A percentile compares a stretch with the other conserved stretches of the same genome.
Evolutionary conservation across 2,113 vertebrate genomes (phyloP).

Genomic region (Vombatus ursinus): DNA sequence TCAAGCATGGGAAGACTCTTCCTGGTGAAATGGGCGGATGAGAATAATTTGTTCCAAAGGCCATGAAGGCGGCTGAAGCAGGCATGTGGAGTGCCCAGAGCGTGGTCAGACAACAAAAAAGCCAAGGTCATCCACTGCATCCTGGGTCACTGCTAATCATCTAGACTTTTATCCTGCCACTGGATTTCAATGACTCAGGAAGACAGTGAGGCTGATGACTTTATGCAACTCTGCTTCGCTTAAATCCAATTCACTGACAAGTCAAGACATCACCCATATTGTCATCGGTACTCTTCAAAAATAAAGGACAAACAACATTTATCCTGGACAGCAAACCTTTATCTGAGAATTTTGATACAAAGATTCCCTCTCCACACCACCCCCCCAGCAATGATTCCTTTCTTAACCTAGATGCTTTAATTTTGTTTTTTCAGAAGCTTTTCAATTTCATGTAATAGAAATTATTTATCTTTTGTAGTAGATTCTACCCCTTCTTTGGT

Average conservation of each 20-base stretch:
- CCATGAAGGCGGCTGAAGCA: not conserved
- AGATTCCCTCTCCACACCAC: not conserved
- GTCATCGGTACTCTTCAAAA: not conserved
- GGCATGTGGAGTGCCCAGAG: not conserved
- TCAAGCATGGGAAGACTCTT: not conserved
- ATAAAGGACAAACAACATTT: not conserved
- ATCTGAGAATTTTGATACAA: not conserved
- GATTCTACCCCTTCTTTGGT: not conserved
- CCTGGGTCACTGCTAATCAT: not conserved
- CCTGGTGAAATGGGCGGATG: not conserved
- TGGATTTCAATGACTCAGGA: not conserved
- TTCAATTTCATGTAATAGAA: not conserved
- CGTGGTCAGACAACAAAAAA: not conserved
- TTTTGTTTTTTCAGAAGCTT: not conserved
- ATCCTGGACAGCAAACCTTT: not conserved
- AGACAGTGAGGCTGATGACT: not conserved
- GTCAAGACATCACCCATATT: not conserved
- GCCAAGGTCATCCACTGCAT: not conserved
- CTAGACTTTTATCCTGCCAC: not conserved
- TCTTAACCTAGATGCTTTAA: not conserved
- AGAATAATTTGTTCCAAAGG: not conserved
- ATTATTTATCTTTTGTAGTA: not conserved
- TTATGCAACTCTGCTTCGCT: not conserved
- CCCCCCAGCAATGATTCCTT: not conserved
- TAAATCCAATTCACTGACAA: not conserved